These are phyloP conservation scores for Pogonocichla stellata DNA, from an alignment of 2,113 vertebrate species.

Conservation along the genomic window DNA sequence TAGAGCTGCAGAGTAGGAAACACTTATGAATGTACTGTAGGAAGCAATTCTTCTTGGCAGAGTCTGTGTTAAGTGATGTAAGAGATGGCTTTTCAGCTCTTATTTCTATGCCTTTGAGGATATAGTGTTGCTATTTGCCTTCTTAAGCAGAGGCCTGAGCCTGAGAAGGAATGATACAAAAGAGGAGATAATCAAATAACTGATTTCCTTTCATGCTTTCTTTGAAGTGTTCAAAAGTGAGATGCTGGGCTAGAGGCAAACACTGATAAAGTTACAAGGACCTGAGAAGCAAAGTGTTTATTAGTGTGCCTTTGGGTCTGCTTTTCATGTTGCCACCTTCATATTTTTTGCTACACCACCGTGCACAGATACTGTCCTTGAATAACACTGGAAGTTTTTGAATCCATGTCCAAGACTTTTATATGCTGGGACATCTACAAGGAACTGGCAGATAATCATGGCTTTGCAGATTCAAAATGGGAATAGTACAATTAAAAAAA, in stretches of 20 bases:
- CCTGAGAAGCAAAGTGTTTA: background rate
- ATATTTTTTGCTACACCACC: background rate
- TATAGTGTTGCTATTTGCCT: slow-evolving; percentile 21
- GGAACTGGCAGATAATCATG: background rate
- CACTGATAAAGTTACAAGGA: background rate
- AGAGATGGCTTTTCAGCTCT: slow-evolving; percentile 22
- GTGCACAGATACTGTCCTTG: background rate
- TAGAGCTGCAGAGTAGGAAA: slow-evolving; percentile 10
- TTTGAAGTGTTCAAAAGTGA: background rate
- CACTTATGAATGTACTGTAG: background rate
- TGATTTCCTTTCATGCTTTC: background rate
- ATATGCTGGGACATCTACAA: background rate
- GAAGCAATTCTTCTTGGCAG: slow-evolving; percentile 40
- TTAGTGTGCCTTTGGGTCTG: background rate
- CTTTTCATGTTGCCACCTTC: background rate
- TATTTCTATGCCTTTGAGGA: slow-evolving; percentile 33
- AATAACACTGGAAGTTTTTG: background rate
- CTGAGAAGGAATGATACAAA: background rate
- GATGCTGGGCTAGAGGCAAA: background rate
- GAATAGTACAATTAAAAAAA: background rate
- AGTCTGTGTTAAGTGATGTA: slow-evolving; percentile 29
- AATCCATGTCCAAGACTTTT: background rate
- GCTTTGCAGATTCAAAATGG: background rate
- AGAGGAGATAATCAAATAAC: background rate
- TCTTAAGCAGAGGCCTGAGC: background rate